Evolutionary conservation across 1,140 invertebrate genomes (phyloP).

Genomic region (Ceratitis capitata): DNA sequence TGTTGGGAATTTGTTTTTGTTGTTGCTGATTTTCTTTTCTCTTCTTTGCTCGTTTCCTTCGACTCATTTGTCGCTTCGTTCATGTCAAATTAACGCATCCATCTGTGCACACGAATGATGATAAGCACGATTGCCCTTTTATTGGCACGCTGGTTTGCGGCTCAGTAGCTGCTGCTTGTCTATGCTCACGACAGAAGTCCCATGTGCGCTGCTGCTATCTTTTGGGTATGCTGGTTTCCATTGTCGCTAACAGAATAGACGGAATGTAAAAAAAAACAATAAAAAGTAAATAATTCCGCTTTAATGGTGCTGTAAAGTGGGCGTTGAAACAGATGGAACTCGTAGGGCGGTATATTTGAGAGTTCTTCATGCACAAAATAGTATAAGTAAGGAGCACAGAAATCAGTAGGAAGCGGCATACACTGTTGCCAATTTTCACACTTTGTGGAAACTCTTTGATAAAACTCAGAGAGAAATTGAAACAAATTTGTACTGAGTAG

Average conservation of each 20-base stretch:
- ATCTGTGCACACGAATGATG: not conserved
- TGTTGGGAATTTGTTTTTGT: not conserved
- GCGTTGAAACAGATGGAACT: not conserved
- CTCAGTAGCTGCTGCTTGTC: not conserved
- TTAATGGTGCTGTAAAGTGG: too few relatives aligned
- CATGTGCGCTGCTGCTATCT: not conserved
- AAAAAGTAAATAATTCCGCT: too few relatives aligned
- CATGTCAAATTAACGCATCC: not conserved
- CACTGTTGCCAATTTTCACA: too few relatives aligned
- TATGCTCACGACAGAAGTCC: not conserved
- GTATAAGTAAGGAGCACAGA: too few relatives aligned
- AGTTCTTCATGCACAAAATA: too few relatives aligned
- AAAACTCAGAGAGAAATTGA: too few relatives aligned
- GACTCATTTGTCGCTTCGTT: not conserved
- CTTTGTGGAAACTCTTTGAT: too few relatives aligned
- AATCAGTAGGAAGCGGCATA: too few relatives aligned
- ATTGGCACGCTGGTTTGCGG: not conserved
- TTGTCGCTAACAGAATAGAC: not conserved
- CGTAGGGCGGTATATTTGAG: too few relatives aligned
- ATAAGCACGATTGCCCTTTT: not conserved
- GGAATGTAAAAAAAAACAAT: not conserved
- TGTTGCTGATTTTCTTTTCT: not conserved
- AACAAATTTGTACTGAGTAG: too few relatives aligned
- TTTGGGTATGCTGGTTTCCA: not conserved
- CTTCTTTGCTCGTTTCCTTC: not conserved